Evolutionary conservation across 2,888 invertebrate genomes (phyloP).

Genomic region (Agrotis puta): DNA sequence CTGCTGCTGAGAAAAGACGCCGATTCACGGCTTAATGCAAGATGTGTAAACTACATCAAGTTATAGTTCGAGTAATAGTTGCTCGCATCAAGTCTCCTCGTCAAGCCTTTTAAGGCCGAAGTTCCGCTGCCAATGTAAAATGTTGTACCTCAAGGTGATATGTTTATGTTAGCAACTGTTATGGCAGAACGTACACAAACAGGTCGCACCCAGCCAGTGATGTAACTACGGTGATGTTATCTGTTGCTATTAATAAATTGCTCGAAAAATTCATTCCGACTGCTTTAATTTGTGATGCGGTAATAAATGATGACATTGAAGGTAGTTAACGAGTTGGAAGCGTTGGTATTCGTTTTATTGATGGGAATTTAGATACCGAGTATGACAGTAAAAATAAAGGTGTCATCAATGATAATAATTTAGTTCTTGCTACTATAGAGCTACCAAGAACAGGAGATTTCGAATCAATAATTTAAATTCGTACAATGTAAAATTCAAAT

Average conservation of each 20-base stretch:
- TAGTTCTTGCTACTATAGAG: not conserved
- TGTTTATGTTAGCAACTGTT: conserved; percentile 73
- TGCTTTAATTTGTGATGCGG: conserved; percentile 66
- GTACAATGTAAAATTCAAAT: not conserved
- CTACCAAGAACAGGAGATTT: not conserved
- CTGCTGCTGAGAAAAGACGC: conserved; percentile 63
- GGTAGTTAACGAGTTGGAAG: conserved; percentile 53
- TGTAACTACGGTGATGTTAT: conserved; percentile 82
- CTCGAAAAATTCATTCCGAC: conserved; percentile 66
- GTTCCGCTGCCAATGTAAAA: conserved; percentile 59
- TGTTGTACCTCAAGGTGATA: conserved; percentile 66
- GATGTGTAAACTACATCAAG: conserved; percentile 27
- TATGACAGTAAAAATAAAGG: not conserved
- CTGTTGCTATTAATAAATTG: conserved; percentile 79
- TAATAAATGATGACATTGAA: conserved; percentile 73
- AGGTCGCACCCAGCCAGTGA: conserved; percentile 81
- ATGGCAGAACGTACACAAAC: conserved; percentile 78
- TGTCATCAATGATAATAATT: not conserved
- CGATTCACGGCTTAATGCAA: conserved; percentile 57
- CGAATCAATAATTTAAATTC: not conserved
- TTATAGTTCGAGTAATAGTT: conserved; percentile 46
- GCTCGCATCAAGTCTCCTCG: conserved; percentile 45
- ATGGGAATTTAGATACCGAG: conserved; percentile 22
- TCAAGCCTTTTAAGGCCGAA: conserved; percentile 57
- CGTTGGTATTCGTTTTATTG: conserved; percentile 34